A percentile compares a stretch with the other conserved stretches of the same genome.
These are phyloP conservation scores for Oligia strigilis DNA, from an alignment of 2,888 invertebrate genomes.

Conservation along the genomic window DNA sequence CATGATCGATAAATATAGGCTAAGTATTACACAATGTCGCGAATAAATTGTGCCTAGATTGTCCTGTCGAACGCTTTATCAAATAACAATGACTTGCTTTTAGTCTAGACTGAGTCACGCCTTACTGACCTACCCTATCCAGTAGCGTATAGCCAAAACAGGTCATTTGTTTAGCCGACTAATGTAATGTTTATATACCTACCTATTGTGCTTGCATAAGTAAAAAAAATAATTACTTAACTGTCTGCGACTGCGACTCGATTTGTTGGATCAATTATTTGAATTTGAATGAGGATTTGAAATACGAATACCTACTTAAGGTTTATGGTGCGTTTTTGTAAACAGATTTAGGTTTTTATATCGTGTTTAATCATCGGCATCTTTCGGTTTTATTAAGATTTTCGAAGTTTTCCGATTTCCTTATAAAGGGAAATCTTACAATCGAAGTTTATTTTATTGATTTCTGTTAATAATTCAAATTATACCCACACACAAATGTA, in stretches of 20 bases:
- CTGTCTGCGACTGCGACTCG: constrained; percentile 10
- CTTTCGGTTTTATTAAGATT: not conserved
- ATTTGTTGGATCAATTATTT: constrained; percentile 8
- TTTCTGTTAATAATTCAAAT: constrained; percentile 1
- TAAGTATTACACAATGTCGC: not conserved
- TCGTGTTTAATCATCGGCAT: constrained; percentile 1
- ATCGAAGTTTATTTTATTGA: constrained; percentile 4
- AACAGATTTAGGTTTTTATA: not conserved
- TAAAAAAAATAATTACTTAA: constrained; percentile 11
- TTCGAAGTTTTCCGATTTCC: not conserved
- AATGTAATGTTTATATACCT: constrained; percentile 6
- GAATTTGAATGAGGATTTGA: not conserved
- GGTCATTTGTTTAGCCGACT: constrained; percentile 23
- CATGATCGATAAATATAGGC: constrained; percentile 12
- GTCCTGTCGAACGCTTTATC: constrained; percentile 13
- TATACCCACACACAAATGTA: not conserved
- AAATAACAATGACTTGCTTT: constrained; percentile 44
- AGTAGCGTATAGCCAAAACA: constrained; percentile 23
- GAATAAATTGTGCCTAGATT: not conserved
- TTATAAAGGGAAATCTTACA: not conserved
- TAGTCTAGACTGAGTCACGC: constrained; percentile 40
- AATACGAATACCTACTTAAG: not conserved
- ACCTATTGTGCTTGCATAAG: constrained; percentile 2
- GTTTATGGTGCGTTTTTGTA: constrained; percentile 4
- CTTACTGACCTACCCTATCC: constrained; percentile 55